Evolutionary conservation across 1,140 invertebrate species (phyloP).

Genomic region (Zaprionus gabonicus): DNA sequence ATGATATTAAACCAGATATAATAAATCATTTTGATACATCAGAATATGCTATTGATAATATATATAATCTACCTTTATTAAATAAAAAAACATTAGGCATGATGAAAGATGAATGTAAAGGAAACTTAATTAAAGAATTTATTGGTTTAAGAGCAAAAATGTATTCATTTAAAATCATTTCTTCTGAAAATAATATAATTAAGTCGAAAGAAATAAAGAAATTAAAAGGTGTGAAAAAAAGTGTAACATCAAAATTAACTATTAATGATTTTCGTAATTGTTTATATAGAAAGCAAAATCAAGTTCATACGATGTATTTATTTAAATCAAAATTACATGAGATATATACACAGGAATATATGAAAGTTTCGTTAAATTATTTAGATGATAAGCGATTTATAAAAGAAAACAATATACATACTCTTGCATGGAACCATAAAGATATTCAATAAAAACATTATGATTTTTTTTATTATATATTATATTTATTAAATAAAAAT

Average conservation of each 20-base stretch:
- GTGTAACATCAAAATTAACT: constrained; percentile 35
- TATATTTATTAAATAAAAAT: constrained; percentile 27
- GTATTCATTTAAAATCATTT: constrained; percentile 16
- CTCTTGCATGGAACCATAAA: constrained; percentile 39
- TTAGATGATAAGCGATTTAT: constrained; percentile 43
- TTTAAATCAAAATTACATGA: constrained; percentile 60
- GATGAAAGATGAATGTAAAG: constrained; percentile 28
- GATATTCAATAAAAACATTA: neutral
- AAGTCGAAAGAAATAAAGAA: constrained; percentile 5
- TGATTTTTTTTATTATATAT: constrained; percentile 6
- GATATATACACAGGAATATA: constrained; percentile 59
- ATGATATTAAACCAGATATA: constrained; percentile 77
- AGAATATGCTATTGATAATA: constrained; percentile 54
- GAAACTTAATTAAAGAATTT: constrained; percentile 18
- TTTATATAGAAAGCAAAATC: constrained; percentile 50
- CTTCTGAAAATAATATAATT: constrained; percentile 5
- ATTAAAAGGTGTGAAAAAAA: constrained; percentile 6
- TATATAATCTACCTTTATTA: constrained; percentile 16
- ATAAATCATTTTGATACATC: constrained; percentile 68
- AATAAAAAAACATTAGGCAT: constrained; percentile 21
- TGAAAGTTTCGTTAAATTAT: constrained; percentile 49
- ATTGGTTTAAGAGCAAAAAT: constrained; percentile 54
- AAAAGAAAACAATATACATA: constrained; percentile 23
- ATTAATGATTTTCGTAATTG: constrained; percentile 57
- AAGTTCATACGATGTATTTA: constrained; percentile 42